These are phyloP conservation scores for Merops nubicus DNA, from an alignment of 2,113 vertebrate species.

Conservation along the genomic window DNA sequence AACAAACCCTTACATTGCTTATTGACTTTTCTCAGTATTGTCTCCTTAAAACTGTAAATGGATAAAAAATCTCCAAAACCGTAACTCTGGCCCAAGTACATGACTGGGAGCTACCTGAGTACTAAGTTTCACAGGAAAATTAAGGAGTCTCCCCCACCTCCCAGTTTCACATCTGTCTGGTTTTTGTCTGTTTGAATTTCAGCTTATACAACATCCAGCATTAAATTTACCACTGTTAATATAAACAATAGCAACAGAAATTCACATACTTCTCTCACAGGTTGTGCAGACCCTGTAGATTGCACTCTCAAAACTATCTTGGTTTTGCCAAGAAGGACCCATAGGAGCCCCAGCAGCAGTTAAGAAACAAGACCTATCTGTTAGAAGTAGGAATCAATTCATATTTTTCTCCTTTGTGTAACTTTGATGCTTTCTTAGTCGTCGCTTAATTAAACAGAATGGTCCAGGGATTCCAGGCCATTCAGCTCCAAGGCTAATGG, in stretches of 20 bases:
- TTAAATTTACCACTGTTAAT: neutral
- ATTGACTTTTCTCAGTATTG: neutral
- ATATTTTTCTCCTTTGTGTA: neutral
- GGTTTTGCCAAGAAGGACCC: neutral
- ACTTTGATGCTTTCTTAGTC: neutral
- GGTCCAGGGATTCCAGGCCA: neutral
- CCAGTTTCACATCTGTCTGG: neutral
- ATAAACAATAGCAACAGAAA: neutral
- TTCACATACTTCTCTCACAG: neutral
- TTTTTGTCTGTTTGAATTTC: neutral
- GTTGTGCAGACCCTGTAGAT: neutral
- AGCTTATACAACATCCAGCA: neutral
- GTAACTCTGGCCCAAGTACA: neutral
- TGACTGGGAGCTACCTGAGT: neutral
- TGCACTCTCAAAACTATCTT: accelerated
- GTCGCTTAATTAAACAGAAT: neutral
- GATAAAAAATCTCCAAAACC: neutral
- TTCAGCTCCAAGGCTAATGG: neutral
- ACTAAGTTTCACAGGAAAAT: neutral
- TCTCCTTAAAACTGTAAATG: neutral
- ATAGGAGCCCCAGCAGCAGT: accelerated
- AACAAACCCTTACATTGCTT: neutral
- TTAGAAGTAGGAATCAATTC: neutral
- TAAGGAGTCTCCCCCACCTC: neutral
- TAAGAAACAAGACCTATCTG: neutral